phyloP scores from a whole-genome alignment of 1,140 invertebrate genomes.

The Drosophila bocki region DNA sequence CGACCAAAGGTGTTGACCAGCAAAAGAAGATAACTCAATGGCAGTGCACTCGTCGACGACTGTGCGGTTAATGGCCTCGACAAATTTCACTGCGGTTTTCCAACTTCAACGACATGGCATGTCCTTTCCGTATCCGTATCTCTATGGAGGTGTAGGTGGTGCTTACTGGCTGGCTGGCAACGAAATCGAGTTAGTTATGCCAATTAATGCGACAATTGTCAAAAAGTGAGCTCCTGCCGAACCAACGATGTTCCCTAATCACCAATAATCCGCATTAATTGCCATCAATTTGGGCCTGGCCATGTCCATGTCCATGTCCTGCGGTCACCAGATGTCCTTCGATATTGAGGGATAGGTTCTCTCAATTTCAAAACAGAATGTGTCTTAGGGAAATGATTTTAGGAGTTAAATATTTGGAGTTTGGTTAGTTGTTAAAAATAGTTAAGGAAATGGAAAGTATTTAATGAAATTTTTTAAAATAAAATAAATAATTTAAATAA shows the following conservation, averaged over 20 bases:
- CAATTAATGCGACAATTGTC: conserved; percentile 70
- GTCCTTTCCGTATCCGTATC: conserved; percentile 29
- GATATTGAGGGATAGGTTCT: conserved; percentile 3
- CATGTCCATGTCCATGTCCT: conserved; percentile 39
- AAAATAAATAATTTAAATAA: not conserved
- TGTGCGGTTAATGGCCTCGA: conserved; percentile 51
- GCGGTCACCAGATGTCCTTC: conserved; percentile 46
- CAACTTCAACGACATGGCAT: conserved; percentile 29
- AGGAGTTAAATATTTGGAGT: not conserved
- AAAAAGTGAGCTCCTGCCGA: conserved; percentile 51
- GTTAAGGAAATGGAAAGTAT: too few species aligned
- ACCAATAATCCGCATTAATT: conserved; percentile 53
- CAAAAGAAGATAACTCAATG: conserved; percentile 24
- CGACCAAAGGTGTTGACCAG: conserved; percentile 40
- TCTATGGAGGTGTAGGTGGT: not conserved
- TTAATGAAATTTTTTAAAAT: not conserved
- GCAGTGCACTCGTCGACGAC: conserved; percentile 27
- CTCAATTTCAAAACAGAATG: not conserved
- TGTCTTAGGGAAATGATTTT: not conserved
- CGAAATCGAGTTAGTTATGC: conserved; percentile 88
- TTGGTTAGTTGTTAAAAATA: too few species aligned
- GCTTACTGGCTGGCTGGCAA: not conserved
- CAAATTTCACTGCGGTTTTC: conserved; percentile 58
- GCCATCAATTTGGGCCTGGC: conserved; percentile 45
- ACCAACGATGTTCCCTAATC: conserved; percentile 34